These are phyloP conservation scores for Todus mexicanus DNA, from an alignment of 2,797 vertebrate genomes.

Conservation along the genomic window DNA sequence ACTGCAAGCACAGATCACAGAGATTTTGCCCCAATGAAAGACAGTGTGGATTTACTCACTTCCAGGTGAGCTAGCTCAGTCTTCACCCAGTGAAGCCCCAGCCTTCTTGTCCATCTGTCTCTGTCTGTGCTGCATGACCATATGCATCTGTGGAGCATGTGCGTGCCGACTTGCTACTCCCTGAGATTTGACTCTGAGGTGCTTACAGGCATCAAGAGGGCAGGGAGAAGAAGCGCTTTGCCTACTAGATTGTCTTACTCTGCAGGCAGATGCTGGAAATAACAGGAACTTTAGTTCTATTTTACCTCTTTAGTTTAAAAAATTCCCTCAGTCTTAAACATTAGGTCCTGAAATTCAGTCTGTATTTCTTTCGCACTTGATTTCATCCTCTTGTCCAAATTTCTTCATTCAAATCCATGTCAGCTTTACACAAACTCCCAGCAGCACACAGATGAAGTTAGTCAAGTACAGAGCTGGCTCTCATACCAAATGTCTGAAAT, in stretches of 20 bases:
- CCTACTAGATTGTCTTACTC: neutral
- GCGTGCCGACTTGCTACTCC: fast-evolving
- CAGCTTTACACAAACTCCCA: neutral
- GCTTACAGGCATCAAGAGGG: neutral
- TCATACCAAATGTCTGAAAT: slow-evolving; percentile 33
- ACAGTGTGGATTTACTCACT: neutral
- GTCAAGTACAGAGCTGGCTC: neutral
- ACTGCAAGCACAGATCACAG: neutral
- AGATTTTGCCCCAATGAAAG: neutral
- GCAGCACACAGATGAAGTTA: neutral
- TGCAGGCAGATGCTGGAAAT: neutral
- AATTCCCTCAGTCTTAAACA: neutral
- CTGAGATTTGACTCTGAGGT: neutral
- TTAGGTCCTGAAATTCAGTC: neutral
- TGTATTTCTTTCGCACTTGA: neutral
- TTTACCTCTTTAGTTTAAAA: neutral
- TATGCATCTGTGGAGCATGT: fast-evolving
- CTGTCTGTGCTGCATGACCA: neutral
- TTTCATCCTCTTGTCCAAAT: neutral
- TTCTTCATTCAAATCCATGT: neutral
- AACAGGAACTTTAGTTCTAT: neutral
- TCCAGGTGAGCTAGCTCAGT: neutral
- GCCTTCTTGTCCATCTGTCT: neutral
- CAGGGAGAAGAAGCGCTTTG: neutral
- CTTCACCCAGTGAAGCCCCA: neutral